A percentile compares a stretch with the other conserved stretches of the same genome.
Conservation (phyloP, 2,888 invertebrate genomes). For the Nephrotoma guestfalica region DNA sequence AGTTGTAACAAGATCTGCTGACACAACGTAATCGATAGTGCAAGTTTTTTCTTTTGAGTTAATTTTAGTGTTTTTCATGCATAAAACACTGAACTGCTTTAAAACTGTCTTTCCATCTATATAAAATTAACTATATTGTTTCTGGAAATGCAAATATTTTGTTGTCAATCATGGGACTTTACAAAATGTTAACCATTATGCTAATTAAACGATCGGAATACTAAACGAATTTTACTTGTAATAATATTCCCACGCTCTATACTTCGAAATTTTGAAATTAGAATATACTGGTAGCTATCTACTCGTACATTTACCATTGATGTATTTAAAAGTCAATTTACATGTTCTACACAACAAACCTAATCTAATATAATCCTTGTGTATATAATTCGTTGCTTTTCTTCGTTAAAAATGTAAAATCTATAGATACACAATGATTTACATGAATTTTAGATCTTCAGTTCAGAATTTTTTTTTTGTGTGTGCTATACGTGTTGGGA, state of each 20-base stretch:
- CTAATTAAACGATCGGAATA: background rate
- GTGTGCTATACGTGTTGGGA: background rate
- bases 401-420: background rate
- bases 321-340: background rate
- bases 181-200: background rate
- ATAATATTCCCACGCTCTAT: background rate
- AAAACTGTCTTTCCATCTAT: too few species aligned
- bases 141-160: background rate
- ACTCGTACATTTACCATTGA: background rate
- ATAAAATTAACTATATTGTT: too few species aligned
- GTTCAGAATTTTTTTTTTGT: background rate
- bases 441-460: background rate
- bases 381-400: background rate
- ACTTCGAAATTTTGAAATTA: background rate
- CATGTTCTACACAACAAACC: background rate
- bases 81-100: too few species aligned
- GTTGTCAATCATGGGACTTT: background rate
- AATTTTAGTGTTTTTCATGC: too few species aligned
- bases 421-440: background rate
- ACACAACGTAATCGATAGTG: too few species aligned
- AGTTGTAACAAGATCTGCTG: too few species aligned
- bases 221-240: background rate
- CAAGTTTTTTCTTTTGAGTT: too few species aligned
- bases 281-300: background rate
- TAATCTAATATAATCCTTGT: background rate